Base-by-base conservation (phyloP, 2,888 invertebrate species). In the Petrophora chlorosata region DNA sequence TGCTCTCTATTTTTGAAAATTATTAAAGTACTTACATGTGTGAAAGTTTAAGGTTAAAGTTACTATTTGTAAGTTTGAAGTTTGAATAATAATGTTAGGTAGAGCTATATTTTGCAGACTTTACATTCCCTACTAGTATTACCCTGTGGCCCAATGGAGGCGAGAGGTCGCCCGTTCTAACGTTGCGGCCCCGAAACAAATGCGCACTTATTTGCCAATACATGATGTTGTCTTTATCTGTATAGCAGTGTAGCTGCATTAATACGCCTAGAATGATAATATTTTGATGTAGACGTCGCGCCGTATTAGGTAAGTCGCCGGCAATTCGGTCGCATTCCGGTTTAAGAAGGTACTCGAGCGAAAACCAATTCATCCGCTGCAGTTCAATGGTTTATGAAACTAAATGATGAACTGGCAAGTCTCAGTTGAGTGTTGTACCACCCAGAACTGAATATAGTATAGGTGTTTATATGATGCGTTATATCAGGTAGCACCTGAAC, bases 121-220 rank as follows among this genome's bases (percentile, higher is more conserved):
- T n/a, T 5, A 30, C 5, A 33, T 33, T 22, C 30, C 29, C 14
- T 28, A 44, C 43, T 43, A 1, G 10, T 8, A 2, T 14, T 19
- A 10, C 30, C 13, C 49, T 50, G 49, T 50, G 43, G 22, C 17
- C 2, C 72, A 78, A 78, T 76, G 44, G 16, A 56, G 50, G 56
- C 83, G 80, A 80, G 87, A 88, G 87, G 86, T 85, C 85, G 82
- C 66, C 82, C 86, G 74, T 78, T 86, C 85, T 81, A 83, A 79
- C 76, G 70, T 71, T 77, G 73, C 73, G 82, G 75, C 86, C 86
- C 80, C 82, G 75, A 85, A 85, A 80, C 78, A 79, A 82, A 85
- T 76, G 79, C 79, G 63, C 74, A 79, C 79, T 76, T 81, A 84
- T 85, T 86, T 83, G 79, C 80, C 79, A 84, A 85, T 79, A 81